Evolutionary conservation across 2,888 invertebrate species (phyloP).

Genomic region (Beris morrisii): DNA sequence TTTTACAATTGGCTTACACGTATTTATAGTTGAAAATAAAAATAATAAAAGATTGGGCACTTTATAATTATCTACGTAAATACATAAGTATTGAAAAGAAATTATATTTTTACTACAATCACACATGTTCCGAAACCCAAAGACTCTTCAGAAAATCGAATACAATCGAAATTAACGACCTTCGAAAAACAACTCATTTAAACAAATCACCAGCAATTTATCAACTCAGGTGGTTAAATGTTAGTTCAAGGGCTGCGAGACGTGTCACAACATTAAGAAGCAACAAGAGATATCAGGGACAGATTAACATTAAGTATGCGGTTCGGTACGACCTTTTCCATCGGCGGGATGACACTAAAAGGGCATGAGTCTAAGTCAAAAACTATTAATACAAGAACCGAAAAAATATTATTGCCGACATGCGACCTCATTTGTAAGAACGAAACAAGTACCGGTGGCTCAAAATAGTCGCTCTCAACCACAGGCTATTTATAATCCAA

Average conservation of each 20-base stretch:
- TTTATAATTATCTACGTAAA: no score
- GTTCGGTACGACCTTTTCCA: neutral
- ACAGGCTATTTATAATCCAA: constrained; percentile 35
- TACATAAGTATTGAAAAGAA: no score
- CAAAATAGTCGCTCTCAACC: constrained; percentile 28
- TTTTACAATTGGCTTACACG: no score
- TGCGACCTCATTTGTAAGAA: constrained; percentile 31
- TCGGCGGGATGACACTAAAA: neutral
- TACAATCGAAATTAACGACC: neutral
- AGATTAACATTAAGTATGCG: no score
- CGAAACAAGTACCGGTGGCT: constrained; percentile 34
- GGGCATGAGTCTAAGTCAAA: neutral
- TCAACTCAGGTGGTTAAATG: constrained; percentile 32
- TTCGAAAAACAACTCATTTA: constrained; percentile 1
- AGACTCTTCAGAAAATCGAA: no score
- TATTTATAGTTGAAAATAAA: no score
- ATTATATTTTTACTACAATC: no score
- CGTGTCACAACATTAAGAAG: constrained; percentile 36
- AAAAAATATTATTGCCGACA: constrained; percentile 20
- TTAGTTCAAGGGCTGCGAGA: constrained; percentile 2
- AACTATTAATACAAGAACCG: neutral
- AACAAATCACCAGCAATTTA: constrained; percentile 37
- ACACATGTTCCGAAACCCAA: no score
- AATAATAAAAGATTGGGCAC: no score
- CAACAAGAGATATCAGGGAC: neutral